A percentile compares a stretch with the other conserved stretches of the same genome.
Evolutionary conservation across 2,113 vertebrate species (phyloP).

Genomic region (Oreochromis spilurus): DNA sequence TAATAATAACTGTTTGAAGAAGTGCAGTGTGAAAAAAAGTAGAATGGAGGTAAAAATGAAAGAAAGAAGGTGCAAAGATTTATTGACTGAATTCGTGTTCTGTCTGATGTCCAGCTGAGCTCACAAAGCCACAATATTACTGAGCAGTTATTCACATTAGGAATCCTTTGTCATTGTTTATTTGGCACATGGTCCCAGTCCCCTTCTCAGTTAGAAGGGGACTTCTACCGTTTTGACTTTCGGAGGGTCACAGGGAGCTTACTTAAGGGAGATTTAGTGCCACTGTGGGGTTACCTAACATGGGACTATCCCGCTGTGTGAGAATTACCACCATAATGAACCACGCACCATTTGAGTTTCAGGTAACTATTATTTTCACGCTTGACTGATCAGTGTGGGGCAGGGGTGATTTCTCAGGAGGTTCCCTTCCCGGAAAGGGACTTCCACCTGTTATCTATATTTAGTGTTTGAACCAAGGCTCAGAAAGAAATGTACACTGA

Average conservation of each 20-base stretch:
- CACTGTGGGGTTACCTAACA: constrained; percentile 39
- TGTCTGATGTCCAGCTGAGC: constrained; percentile 60
- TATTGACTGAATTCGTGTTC: constrained; percentile 64
- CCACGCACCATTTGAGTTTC: constrained; percentile 41
- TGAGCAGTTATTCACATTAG: not conserved
- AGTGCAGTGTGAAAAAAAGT: constrained; percentile 10
- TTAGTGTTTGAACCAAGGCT: not conserved
- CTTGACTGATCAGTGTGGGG: constrained; percentile 24
- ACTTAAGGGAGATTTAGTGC: constrained; percentile 47
- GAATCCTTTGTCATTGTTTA: constrained; percentile 35
- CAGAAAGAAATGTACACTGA: not conserved
- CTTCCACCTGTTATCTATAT: constrained; percentile 59
- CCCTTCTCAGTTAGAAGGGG: not conserved
- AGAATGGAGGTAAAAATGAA: not conserved
- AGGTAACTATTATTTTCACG: constrained; percentile 67
- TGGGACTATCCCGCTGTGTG: constrained; percentile 30
- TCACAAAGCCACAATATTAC: constrained; percentile 35
- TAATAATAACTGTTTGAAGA: constrained; percentile 17
- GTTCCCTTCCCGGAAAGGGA: constrained; percentile 52
- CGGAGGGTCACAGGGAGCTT: constrained; percentile 32
- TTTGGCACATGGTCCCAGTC: constrained; percentile 22
- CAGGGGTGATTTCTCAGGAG: constrained; percentile 53
- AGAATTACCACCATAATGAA: constrained; percentile 58
- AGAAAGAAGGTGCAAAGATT: constrained; percentile 23
- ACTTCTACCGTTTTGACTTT: not conserved